These are phyloP conservation scores for Verasper variegatus DNA, from an alignment of 2,113 vertebrate species.

Conservation along the genomic window DNA sequence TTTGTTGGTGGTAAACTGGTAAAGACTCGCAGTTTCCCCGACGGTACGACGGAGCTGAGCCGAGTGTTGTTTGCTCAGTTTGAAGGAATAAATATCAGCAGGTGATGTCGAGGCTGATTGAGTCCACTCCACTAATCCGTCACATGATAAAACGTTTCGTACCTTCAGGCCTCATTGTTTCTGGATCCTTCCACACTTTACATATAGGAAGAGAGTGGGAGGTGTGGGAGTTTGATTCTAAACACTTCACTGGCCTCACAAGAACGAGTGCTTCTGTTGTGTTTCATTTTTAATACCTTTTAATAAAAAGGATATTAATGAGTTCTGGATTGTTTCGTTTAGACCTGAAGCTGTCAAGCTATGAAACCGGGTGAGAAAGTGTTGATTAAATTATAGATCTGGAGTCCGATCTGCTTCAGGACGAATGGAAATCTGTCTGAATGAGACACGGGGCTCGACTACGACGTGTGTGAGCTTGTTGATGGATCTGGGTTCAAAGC, in stretches of 20 bases:
- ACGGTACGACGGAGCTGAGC: no score
- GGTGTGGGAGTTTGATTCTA: not conserved
- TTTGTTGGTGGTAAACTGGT: not conserved
- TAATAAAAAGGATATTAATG: no score
- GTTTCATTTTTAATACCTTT: not conserved
- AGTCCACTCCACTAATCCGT: no score
- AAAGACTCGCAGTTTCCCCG: not conserved
- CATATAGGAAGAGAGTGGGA: conserved; percentile 57
- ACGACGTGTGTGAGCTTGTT: no score
- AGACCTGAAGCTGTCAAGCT: no score
- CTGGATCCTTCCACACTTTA: conserved; percentile 42
- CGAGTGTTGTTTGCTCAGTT: no score
- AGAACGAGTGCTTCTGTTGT: conserved; percentile 41
- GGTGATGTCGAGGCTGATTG: not conserved
- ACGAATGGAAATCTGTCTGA: no score
- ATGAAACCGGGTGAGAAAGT: no score
- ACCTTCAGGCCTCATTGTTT: conserved; percentile 29
- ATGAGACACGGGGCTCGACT: no score
- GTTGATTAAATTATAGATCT: no score
- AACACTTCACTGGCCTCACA: conserved; percentile 25
- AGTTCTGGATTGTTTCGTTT: conserved; percentile 2
- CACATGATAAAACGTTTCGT: not conserved
- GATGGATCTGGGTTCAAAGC: no score
- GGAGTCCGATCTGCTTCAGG: no score
- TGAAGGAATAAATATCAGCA: not conserved